Evolutionary conservation across 2,888 invertebrate genomes (phyloP), one percentile per base, ranked within the genome.

Genomic region (Brachylomia viminalis): DNA sequence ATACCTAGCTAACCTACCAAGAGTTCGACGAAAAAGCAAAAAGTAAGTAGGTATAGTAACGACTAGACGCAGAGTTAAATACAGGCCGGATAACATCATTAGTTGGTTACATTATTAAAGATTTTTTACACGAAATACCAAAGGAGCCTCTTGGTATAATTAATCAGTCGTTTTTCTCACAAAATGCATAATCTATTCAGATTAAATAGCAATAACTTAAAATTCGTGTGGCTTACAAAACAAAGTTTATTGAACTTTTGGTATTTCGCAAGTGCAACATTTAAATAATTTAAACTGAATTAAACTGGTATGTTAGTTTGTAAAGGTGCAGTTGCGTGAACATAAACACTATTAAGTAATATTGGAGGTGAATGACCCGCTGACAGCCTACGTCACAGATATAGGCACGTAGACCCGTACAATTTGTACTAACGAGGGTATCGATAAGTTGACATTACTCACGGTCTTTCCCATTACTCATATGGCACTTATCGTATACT

Each of bases 311-410:
- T 84, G 79, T 80, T 73, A 82, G 82, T 83, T 82, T 79, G 80
- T 86, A 79, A 83, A 88, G 88, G 88, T 87, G 88, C 84, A 88
- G 88, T 88, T 87, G 84, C 88, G 83, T 87, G 84, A 84, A 86
- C 76, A 88, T 82, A 83, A 84, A 87, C 52, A 86, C 75, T 87
- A 86, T 88, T 88, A 88, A 74, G 88, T 88, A 87, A 88, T 86
- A 56, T 72, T 78, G 15, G 72, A 88, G 88, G 86, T 88, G 86
- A 90, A 89, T 82, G 89, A 89, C 88, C 90, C 45, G 47, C 80
- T 78, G 82, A 87, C 86, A 82, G 85, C 70, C 83, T 84, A 85
- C 88, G 86, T 84, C 88, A 89, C 66, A 79, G 59, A 82, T 70
- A 72, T 65, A 75, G 58, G 69, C 54, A 81, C 58, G 65, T 65